Percentiles rank a stretch among this genome's conserved stretches.
These are phyloP conservation scores for Chromoteleia sp. DNA, from an alignment of 2,888 invertebrate genomes.

Conservation along the genomic window DNA sequence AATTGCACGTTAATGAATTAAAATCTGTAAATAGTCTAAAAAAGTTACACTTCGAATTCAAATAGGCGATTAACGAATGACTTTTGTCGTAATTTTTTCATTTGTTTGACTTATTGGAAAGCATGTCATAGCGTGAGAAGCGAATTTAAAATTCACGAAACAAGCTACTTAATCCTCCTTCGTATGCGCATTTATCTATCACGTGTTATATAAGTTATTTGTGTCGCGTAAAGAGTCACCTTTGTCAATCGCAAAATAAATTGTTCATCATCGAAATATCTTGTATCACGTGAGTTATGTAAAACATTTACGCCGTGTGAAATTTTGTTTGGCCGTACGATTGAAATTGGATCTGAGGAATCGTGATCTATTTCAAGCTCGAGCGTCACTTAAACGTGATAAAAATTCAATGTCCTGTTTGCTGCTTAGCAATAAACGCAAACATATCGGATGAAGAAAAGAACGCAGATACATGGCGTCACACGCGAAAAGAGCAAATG, in stretches of 20 bases:
- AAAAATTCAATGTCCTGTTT: constrained; percentile 36
- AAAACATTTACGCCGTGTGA: constrained; percentile 72
- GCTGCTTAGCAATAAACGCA: constrained; percentile 27
- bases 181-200: constrained; percentile 81
- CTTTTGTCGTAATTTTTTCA: too few species aligned
- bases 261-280: constrained; percentile 84
- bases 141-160: constrained; percentile 73
- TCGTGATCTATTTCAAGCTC: constrained; percentile 50
- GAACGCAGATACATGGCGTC: constrained; percentile 9
- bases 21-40: not conserved
- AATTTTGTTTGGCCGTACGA: constrained; percentile 44
- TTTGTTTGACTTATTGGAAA: constrained; percentile 58
- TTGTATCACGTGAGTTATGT: constrained; percentile 81
- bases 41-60: too few species aligned
- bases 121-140: constrained; percentile 51
- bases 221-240: constrained; percentile 83
- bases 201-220: constrained; percentile 83
- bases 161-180: constrained; percentile 76
- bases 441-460: constrained; percentile 18
- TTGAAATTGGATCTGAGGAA: constrained; percentile 22
- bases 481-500: constrained; percentile 18
- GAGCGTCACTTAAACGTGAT: constrained; percentile 35
- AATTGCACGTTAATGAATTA: not conserved
- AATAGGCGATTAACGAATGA: too few species aligned
- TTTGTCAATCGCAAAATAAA: constrained; percentile 84